Conservation (phyloP, 2,888 invertebrate species). For the Melipona beecheii region DNA sequence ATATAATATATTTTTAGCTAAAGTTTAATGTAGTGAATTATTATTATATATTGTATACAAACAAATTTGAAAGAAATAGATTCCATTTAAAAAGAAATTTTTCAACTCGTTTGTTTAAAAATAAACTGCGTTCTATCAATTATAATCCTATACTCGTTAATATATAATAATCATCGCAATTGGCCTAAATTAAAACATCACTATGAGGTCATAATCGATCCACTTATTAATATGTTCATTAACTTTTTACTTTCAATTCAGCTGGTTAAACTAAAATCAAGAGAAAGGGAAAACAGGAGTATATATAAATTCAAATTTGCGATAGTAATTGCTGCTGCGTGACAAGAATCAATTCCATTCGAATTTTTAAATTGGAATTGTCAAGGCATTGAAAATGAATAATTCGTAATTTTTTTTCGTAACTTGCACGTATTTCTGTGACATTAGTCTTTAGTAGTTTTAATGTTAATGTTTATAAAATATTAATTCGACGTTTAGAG, state of each 20-base stretch:
- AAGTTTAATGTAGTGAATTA: too few relatives aligned
- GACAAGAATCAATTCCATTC: too few relatives aligned
- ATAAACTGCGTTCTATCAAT: too few relatives aligned
- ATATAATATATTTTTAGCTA: too few relatives aligned
- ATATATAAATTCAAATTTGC: background rate
- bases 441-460: too few relatives aligned
- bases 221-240: background rate
- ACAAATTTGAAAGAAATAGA: background rate
- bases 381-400: too few relatives aligned
- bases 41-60: too few relatives aligned
- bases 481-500: too few relatives aligned
- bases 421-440: too few relatives aligned
- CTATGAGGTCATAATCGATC: background rate
- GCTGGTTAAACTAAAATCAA: background rate
- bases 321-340: background rate
- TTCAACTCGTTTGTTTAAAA: background rate
- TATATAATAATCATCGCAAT: background rate
- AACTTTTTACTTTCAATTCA: conserved; percentile 13
- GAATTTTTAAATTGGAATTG: too few relatives aligned
- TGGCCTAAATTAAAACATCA: conserved; percentile 22
- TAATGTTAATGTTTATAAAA: too few relatives aligned
- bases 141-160: background rate
- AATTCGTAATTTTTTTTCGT: too few relatives aligned
- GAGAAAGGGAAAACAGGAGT: background rate
- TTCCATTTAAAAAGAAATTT: background rate